phyloP scores from a whole-genome alignment of 2,888 invertebrate genomes.

The Zeuzera pyrina region DNA sequence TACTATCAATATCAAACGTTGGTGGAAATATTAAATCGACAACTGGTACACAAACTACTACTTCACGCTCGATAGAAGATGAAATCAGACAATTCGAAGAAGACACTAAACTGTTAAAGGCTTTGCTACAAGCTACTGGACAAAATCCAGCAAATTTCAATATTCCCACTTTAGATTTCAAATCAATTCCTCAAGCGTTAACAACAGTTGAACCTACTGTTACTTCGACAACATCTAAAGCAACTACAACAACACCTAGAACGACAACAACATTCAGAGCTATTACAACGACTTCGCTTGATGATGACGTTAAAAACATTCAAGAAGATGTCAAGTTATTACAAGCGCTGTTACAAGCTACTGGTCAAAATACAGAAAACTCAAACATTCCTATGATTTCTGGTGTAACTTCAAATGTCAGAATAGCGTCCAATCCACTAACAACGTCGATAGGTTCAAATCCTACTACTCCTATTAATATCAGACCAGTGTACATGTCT shows the following conservation, averaged over 20 bases:
- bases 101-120: slow-evolving; percentile 59
- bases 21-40: slow-evolving; percentile 22
- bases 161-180: slow-evolving; percentile 41
- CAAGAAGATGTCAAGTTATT: slow-evolving; percentile 57
- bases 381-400: slow-evolving; percentile 46
- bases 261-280: slow-evolving; percentile 23
- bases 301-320: slow-evolving; percentile 48
- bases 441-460: slow-evolving; percentile 48
- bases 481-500: slow-evolving; percentile 46
- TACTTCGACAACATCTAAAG: slow-evolving; percentile 24
- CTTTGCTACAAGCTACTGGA: slow-evolving; percentile 55
- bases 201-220: slow-evolving; percentile 23
- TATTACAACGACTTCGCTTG: slow-evolving; percentile 30
- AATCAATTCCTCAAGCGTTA: slow-evolving; percentile 25
- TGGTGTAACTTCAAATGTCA: slow-evolving; percentile 54
- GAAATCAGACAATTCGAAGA: slow-evolving; percentile 62
- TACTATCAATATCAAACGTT: slow-evolving; percentile 24
- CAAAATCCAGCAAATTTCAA: slow-evolving; percentile 52
- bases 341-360: slow-evolving; percentile 57
- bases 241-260: slow-evolving; percentile 22
- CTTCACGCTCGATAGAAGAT: slow-evolving; percentile 52
- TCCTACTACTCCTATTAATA: slow-evolving; percentile 47
- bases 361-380: slow-evolving; percentile 38
- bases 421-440: slow-evolving; percentile 52
- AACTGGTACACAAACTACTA: slow-evolving; percentile 32